Percentiles rank a stretch among this genome's conserved stretches.
phyloP scores from a whole-genome alignment of 2,888 invertebrate genomes.

The Drosophila borealis region DNA sequence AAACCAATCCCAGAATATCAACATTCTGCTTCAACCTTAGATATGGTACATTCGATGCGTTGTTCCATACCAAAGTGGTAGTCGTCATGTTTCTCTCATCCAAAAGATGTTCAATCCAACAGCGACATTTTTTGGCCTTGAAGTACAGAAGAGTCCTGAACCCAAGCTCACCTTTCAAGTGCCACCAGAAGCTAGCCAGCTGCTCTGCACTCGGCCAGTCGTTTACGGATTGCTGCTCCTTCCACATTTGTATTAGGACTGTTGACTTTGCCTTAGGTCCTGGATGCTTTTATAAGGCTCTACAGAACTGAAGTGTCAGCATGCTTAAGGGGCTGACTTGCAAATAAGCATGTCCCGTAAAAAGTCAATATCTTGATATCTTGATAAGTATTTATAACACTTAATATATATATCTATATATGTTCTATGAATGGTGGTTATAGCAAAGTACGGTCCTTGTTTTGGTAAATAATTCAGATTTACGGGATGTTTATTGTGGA shows the following conservation, averaged over 20 bases:
- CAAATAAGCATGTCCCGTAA: not conserved
- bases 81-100: constrained; percentile 1
- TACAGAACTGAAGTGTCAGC: constrained; percentile 19
- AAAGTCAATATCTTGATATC: not conserved
- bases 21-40: constrained; percentile 28
- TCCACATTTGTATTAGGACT: not conserved
- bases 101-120: constrained; percentile 40
- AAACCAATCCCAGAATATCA: constrained; percentile 44
- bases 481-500: too few relatives aligned
- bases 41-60: constrained; percentile 4
- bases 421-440: too few relatives aligned
- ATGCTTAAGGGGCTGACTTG: constrained; percentile 35
- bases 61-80: constrained; percentile 36
- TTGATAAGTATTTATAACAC: too few relatives aligned
- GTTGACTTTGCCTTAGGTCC: not conserved
- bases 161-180: constrained; percentile 29
- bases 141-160: constrained; percentile 48
- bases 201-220: constrained; percentile 2
- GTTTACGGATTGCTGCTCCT: not conserved
- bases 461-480: too few relatives aligned
- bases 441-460: too few relatives aligned
- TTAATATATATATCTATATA: too few relatives aligned
- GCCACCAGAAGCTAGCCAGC: constrained; percentile 35
- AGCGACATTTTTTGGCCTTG: constrained; percentile 28
- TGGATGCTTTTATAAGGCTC: constrained; percentile 16